A percentile compares a stretch with the other conserved stretches of the same genome.
phyloP scores from a whole-genome alignment of 2,888 invertebrate species.

The Morpho helenor region DNA sequence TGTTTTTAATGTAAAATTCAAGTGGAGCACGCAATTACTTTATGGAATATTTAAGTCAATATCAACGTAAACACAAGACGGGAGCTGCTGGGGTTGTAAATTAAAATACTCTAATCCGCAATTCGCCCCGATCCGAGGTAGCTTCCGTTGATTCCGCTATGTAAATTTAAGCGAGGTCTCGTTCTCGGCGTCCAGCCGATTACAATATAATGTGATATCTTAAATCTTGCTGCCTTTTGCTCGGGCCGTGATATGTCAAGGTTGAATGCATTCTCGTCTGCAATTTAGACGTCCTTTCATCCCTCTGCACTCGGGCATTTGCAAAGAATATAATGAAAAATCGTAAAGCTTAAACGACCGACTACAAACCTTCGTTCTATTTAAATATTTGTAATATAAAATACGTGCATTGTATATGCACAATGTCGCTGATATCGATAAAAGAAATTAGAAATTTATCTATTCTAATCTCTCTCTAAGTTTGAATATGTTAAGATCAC shows the following conservation, averaged over 20 bases:
- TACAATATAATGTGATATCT: constrained; percentile 73
- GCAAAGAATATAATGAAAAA: constrained; percentile 28
- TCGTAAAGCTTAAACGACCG: constrained; percentile 15
- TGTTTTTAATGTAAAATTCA: constrained; percentile 73
- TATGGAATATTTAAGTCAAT: constrained; percentile 71
- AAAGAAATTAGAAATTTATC: no score
- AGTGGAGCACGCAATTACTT: constrained; percentile 66
- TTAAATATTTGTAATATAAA: constrained; percentile 18
- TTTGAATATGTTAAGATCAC: no score
- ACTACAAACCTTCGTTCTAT: constrained; percentile 15
- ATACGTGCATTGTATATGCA: neutral
- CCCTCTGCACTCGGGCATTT: constrained; percentile 34
- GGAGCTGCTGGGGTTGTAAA: constrained; percentile 54
- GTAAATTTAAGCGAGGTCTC: constrained; percentile 61
- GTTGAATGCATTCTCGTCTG: constrained; percentile 63
- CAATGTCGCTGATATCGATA: no score
- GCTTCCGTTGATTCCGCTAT: constrained; percentile 62
- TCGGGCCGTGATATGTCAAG: constrained; percentile 54
- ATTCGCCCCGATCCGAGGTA: constrained; percentile 58
- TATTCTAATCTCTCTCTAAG: no score
- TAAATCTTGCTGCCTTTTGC: constrained; percentile 58
- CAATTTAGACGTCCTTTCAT: constrained; percentile 71
- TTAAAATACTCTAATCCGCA: constrained; percentile 64
- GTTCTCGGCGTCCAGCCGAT: constrained; percentile 56
- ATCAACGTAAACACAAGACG: constrained; percentile 62